Conservation (phyloP, 2,113 vertebrate genomes). For the Lepus americanus region DNA sequence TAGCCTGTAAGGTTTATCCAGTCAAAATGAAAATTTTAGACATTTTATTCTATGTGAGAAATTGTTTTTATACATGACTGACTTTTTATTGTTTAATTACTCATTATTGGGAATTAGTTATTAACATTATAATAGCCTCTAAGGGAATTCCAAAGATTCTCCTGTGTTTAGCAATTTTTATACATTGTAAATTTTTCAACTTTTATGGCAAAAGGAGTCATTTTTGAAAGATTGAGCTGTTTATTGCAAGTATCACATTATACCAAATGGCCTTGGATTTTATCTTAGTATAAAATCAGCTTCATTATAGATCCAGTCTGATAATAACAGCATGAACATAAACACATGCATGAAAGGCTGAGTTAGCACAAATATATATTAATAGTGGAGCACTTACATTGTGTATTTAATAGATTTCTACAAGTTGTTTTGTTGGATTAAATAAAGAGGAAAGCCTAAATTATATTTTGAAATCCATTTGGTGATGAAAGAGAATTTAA, state of each 20-base stretch:
- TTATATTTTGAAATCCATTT: slow-evolving; percentile 52
- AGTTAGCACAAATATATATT: background rate
- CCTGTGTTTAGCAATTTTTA: slow-evolving; percentile 33
- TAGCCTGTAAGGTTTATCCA: background rate
- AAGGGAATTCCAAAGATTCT: background rate
- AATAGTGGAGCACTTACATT: slow-evolving; percentile 11
- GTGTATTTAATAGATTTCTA: background rate
- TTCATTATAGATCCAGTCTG: slow-evolving; percentile 6
- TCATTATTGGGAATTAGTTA: slow-evolving; percentile 30
- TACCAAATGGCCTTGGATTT: background rate
- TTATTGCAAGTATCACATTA: background rate
- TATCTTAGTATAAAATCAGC: slow-evolving; percentile 10
- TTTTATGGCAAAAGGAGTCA: background rate
- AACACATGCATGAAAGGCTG: background rate
- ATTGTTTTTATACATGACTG: slow-evolving; percentile 45
- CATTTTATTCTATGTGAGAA: background rate
- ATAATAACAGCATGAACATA: slow-evolving; percentile 27
- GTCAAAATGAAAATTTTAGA: background rate
- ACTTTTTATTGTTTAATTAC: slow-evolving; percentile 25
- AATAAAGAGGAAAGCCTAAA: slow-evolving; percentile 33
- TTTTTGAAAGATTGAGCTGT: slow-evolving; percentile 25
- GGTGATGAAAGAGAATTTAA: background rate
- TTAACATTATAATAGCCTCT: slow-evolving; percentile 37
- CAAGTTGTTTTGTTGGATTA: slow-evolving; percentile 43
- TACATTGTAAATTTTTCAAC: slow-evolving; percentile 18